These are phyloP conservation scores for Spea bombifrons DNA, from an alignment of 2,113 vertebrate genomes.

Conservation along the genomic window DNA sequence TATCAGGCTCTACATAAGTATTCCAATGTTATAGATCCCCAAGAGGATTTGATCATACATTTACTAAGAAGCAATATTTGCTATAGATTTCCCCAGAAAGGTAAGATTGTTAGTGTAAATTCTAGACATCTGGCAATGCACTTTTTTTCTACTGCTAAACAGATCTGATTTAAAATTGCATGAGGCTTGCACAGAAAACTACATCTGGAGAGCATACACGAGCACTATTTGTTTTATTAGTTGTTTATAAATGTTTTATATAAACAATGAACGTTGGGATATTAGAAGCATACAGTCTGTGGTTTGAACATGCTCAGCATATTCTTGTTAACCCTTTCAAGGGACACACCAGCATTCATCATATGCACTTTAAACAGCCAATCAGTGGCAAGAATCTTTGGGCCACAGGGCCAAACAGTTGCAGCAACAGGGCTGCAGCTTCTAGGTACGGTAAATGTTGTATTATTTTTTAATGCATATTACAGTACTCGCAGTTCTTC, in stretches of 20 bases:
- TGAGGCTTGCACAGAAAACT: conserved; percentile 18
- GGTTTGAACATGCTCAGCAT: background rate
- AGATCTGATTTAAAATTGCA: conserved; percentile 7
- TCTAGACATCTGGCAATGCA: conserved; percentile 13
- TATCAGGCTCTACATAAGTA: background rate
- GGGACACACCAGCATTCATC: too few species aligned
- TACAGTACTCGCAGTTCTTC: too few species aligned
- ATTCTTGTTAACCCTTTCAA: too few species aligned
- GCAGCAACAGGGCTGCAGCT: too few species aligned
- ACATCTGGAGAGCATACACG: conserved; percentile 40
- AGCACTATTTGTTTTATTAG: conserved; percentile 24
- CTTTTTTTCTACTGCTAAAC: background rate
- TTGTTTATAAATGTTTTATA: conserved; percentile 34
- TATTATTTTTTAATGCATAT: too few species aligned
- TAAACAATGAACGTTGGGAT: conserved; percentile 47
- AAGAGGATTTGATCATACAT: background rate
- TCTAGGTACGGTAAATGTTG: too few species aligned
- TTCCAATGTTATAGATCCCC: conserved; percentile 1
- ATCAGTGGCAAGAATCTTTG: too few species aligned
- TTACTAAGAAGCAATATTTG: conserved; percentile 23
- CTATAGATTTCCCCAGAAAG: conserved; percentile 24
- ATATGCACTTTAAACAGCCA: too few species aligned
- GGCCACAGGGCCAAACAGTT: too few species aligned
- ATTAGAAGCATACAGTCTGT: conserved; percentile 47
- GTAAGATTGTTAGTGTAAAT: conserved; percentile 14